phyloP scores from a whole-genome alignment of 2,113 vertebrate genomes.

The Microtus pennsylvanicus region DNA sequence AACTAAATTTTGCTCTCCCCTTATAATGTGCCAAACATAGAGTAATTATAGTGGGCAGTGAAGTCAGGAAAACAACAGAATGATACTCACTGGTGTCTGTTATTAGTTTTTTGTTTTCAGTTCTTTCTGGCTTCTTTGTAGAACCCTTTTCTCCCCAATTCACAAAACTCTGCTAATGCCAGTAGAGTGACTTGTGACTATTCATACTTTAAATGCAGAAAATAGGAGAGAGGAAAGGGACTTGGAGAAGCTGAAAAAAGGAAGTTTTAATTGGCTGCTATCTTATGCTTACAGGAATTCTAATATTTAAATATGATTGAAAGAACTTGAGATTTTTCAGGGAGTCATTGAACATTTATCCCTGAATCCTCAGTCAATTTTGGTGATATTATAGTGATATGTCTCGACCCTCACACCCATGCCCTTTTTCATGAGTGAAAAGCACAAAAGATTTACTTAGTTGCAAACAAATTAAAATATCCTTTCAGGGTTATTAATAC shows the following conservation, averaged over 20 bases:
- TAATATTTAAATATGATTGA: conserved; percentile 53
- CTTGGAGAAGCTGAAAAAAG: background rate
- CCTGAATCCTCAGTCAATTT: background rate
- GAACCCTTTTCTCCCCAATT: conserved; percentile 65
- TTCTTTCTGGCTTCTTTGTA: conserved; percentile 75
- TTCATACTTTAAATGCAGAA: conserved; percentile 61
- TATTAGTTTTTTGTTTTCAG: conserved; percentile 64
- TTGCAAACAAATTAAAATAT: conserved; percentile 81
- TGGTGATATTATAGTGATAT: conserved; percentile 59
- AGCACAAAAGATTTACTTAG: conserved; percentile 74
- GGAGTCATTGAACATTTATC: background rate
- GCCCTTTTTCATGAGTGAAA: conserved; percentile 59
- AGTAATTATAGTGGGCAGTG: background rate
- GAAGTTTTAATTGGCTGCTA: conserved; percentile 58
- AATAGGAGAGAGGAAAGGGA: background rate
- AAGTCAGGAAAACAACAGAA: background rate
- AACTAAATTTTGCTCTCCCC: background rate
- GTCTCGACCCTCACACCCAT: background rate
- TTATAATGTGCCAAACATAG: background rate
- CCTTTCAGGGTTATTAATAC: conserved; percentile 80
- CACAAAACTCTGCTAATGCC: conserved; percentile 74
- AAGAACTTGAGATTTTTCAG: conserved; percentile 58
- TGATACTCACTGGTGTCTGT: conserved; percentile 60
- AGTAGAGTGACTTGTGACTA: conserved; percentile 53
- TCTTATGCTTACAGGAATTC: conserved; percentile 64